Conservation (phyloP, 92 coral and sea anemone species). For the Porites cylindrica region DNA sequence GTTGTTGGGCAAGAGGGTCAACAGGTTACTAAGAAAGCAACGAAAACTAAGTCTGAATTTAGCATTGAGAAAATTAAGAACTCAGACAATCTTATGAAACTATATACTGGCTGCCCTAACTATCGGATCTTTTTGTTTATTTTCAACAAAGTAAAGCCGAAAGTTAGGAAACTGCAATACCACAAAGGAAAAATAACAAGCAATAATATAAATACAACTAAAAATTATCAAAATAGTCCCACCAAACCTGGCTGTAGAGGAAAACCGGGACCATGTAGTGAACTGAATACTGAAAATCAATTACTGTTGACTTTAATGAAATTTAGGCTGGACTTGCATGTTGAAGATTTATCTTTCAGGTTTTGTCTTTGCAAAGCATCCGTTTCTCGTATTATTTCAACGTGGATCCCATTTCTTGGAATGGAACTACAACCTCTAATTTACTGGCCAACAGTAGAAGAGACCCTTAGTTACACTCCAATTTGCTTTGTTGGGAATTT, state of each 20-base stretch:
- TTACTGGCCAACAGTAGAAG: conserved; percentile 10
- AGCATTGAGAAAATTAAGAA: conserved; percentile 30
- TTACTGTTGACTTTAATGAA: conserved; percentile 4
- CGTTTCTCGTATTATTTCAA: background rate
- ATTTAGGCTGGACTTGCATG: conserved; percentile 3
- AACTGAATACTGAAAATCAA: conserved; percentile 8
- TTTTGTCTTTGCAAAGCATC: background rate
- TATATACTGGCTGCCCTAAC: conserved; percentile 48
- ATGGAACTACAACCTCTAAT: conserved; percentile 5
- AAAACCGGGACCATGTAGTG: background rate
- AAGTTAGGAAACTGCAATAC: conserved; percentile 29
- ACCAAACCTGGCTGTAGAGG: conserved; percentile 15
- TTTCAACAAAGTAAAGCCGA: conserved; percentile 31
- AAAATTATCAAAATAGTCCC: background rate
- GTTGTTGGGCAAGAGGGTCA: conserved; percentile 6
- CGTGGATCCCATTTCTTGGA: background rate
- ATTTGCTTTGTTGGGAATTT: conserved; percentile 3
- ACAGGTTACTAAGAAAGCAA: background rate
- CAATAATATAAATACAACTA: conserved; percentile 1
- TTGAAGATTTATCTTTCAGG: conserved; percentile 9
- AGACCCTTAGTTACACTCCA: background rate
- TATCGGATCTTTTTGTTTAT: conserved; percentile 31
- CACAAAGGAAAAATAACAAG: conserved; percentile 33
- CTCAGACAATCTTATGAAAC: conserved; percentile 48
- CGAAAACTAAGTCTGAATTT: conserved; percentile 23